Conservation (phyloP, 2,113 vertebrate species). For the Aphyosemion australe region DNA sequence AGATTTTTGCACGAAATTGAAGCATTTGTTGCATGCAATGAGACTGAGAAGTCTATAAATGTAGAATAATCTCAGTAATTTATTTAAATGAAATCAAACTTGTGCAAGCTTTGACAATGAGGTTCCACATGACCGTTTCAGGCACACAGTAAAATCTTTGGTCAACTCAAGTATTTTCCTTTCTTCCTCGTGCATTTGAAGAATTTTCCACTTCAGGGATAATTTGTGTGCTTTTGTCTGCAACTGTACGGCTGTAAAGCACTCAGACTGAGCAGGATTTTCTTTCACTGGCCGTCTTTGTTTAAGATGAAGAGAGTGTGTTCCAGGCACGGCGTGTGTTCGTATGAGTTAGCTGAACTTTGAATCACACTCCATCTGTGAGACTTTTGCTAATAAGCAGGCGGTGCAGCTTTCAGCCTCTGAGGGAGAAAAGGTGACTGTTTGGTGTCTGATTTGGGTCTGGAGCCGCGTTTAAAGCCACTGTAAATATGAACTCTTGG, state of each 20-base stretch:
- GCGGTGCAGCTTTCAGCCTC: conserved; percentile 2
- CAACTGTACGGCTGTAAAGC: conserved; percentile 10
- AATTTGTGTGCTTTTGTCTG: conserved; percentile 17
- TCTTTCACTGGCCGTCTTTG: conserved; percentile 11
- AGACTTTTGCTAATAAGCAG: conserved; percentile 15
- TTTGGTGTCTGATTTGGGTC: neutral
- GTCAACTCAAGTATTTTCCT: neutral
- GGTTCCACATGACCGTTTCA: neutral
- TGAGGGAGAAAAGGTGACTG: neutral
- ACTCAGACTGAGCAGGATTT: conserved; percentile 18
- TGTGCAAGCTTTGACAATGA: neutral
- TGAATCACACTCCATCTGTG: conserved; percentile 50
- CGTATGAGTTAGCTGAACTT: conserved; percentile 38
- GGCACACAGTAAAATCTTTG: neutral
- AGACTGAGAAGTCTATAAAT: no score
- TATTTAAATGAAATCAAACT: no score
- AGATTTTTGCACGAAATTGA: no score
- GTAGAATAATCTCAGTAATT: no score
- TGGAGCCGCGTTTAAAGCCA: neutral
- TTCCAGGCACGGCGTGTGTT: neutral
- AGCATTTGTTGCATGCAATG: no score
- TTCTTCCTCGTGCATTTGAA: conserved; percentile 11
- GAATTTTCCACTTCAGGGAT: conserved; percentile 17
- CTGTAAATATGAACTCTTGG: neutral
- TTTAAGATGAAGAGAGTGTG: conserved; percentile 19